Evolutionary conservation across 2,113 vertebrate genomes (phyloP).

Genomic region (Gobio gobio): DNA sequence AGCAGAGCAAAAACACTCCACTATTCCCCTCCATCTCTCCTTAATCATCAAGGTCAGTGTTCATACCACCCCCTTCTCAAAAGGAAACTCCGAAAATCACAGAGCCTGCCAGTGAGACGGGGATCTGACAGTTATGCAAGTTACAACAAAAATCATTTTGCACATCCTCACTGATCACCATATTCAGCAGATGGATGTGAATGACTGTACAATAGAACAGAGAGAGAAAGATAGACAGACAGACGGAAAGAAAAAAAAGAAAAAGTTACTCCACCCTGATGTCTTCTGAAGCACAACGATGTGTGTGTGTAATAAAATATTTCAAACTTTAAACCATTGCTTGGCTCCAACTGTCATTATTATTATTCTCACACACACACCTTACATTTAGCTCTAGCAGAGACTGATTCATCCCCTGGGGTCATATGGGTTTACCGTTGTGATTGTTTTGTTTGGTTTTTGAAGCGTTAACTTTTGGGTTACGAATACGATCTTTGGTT

Average conservation of each 20-base stretch:
- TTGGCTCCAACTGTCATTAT: background rate
- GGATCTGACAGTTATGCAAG: background rate
- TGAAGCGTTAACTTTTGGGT: background rate
- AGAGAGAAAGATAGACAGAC: background rate
- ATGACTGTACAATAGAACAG: background rate
- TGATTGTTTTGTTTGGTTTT: background rate
- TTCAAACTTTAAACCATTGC: no score
- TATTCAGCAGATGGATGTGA: background rate
- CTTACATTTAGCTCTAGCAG: background rate
- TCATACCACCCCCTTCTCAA: background rate
- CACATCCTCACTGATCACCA: background rate
- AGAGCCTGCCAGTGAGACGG: background rate
- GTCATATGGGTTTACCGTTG: background rate
- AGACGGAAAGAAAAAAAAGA: background rate
- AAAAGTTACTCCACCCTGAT: background rate
- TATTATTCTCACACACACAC: background rate
- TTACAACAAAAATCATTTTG: background rate
- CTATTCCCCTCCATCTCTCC: constrained; percentile 30
- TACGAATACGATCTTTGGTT: background rate
- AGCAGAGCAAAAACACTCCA: constrained; percentile 20
- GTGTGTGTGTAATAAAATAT: background rate
- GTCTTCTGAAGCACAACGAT: background rate
- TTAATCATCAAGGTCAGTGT: constrained; percentile 37
- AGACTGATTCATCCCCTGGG: background rate
- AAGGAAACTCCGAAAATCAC: background rate